A percentile compares a stretch with the other conserved stretches of the same genome.
Evolutionary conservation across 1,140 invertebrate species (phyloP).

Genomic region (Manduca sexta): DNA sequence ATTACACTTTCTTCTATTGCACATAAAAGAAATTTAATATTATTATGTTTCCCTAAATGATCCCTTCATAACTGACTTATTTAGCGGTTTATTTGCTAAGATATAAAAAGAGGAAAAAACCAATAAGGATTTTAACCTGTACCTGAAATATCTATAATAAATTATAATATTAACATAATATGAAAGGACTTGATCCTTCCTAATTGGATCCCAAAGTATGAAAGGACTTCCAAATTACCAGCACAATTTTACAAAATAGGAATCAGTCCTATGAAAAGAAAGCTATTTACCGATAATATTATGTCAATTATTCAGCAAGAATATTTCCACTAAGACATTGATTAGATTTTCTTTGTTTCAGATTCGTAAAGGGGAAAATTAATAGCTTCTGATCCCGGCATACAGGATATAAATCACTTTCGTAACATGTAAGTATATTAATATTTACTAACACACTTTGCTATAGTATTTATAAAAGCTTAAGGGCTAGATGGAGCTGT

Average conservation of each 20-base stretch:
- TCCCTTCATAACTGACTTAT: too few species aligned
- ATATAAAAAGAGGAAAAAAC: too few species aligned
- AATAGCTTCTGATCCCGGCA: background rate
- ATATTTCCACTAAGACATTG: background rate
- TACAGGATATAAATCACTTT: background rate
- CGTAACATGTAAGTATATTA: slow-evolving; percentile 3
- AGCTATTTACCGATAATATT: background rate
- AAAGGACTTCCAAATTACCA: slow-evolving; percentile 16
- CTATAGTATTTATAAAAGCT: too few species aligned
- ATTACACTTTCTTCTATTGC: too few species aligned
- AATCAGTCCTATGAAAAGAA: slow-evolving; percentile 8
- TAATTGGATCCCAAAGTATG: slow-evolving; percentile 20
- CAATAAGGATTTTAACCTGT: too few species aligned
- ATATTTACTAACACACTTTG: too few species aligned
- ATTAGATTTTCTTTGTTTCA: slow-evolving; percentile 5
- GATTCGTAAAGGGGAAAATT: slow-evolving; percentile 3
- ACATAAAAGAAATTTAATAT: too few species aligned
- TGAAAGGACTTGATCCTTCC: background rate
- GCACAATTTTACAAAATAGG: slow-evolving; percentile 12
- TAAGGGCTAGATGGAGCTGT: too few species aligned
- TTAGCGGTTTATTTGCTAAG: too few species aligned
- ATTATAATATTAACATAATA: background rate
- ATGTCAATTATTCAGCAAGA: background rate
- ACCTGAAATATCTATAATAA: too few species aligned
- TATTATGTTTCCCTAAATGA: too few species aligned